A percentile compares a stretch with the other conserved stretches of the same genome.
These are phyloP conservation scores for Scomber colias DNA, from an alignment of 2,113 vertebrate species.

Conservation along the genomic window DNA sequence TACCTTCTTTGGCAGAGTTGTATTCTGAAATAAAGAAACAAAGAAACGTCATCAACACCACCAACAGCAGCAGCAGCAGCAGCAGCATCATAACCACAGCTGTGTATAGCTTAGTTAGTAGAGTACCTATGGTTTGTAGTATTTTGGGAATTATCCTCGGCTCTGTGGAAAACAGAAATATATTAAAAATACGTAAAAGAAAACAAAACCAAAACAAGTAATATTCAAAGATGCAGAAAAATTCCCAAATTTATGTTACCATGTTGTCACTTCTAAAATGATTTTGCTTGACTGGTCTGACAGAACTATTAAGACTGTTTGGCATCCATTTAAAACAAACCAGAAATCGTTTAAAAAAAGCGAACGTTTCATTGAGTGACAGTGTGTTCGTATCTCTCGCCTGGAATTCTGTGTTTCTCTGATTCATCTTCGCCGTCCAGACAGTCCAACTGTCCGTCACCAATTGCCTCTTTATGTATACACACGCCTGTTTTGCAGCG, in stretches of 20 bases:
- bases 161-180: background rate
- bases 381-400: background rate
- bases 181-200: background rate
- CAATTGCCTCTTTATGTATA: slow-evolving; percentile 72
- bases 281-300: no score
- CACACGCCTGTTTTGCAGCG: slow-evolving; percentile 89
- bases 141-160: no score
- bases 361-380: no score
- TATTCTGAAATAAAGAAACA: slow-evolving; percentile 53
- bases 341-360: background rate
- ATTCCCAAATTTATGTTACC: no score
- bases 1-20: slow-evolving; percentile 59
- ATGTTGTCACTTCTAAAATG: no score
- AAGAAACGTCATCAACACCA: background rate
- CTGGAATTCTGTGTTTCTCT: fast-evolving
- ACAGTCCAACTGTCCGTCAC: slow-evolving; percentile 89
- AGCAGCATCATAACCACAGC: no score
- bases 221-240: no score
- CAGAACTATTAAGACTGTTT: no score
- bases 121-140: slow-evolving; percentile 18
- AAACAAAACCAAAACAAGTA: no score
- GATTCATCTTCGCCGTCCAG: slow-evolving; percentile 91
- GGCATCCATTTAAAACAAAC: no score
- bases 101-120: background rate
- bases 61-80: no score